Base-by-base conservation (phyloP, 1,140 invertebrate genomes). In the Agrypnia vestita region DNA sequence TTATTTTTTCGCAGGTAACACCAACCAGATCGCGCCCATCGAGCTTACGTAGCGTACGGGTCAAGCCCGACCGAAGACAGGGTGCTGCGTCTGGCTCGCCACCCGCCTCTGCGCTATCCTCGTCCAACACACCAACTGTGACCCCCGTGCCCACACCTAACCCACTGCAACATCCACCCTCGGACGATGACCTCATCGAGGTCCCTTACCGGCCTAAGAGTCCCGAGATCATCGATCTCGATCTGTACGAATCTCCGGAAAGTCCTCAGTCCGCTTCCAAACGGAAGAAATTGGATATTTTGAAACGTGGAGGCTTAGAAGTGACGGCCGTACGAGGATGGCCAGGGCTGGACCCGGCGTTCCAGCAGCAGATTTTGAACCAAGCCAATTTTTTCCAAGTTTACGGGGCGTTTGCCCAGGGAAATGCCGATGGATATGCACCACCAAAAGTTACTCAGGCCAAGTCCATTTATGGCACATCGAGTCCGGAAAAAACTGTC, bases 251-350 rank as follows among this genome's bases (percentile, higher is more conserved):
- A 46, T 80, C 78, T 1, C 88, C 88, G 0, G 88, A 89, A 51
- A 89, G 88, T 59, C 88, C 88, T 0, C 85, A 88, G 61, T 83
- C 85, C 0, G 89, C 93, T 8, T 89, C 93, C 9, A 94, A 94
- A 84, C 94, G 93, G 84, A 91, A 93, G 67, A 94, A 94, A 84
- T 86, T 95, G 8, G 94, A 95, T 72, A 94, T 94, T 25, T 87
- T 95, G 19, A 92, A 94, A 69, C 92, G 94, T 75, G 91, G 93
- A 4, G 94, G 94, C 0, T 87, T 94, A 7, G 93, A 95, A 84
- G 93, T 94, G 0, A 94, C 93, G 0, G 91, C 93, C 0, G 90
- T 94, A 0, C 87, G 88, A 10, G 72, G n/a, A 25, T 81, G 77
- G 85, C 86, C 19, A 85, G 79, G 87, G 84, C 44, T 85, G 55